Evolutionary conservation across 2,888 invertebrate species (phyloP).

Genomic region (Drosophila infuscata): DNA sequence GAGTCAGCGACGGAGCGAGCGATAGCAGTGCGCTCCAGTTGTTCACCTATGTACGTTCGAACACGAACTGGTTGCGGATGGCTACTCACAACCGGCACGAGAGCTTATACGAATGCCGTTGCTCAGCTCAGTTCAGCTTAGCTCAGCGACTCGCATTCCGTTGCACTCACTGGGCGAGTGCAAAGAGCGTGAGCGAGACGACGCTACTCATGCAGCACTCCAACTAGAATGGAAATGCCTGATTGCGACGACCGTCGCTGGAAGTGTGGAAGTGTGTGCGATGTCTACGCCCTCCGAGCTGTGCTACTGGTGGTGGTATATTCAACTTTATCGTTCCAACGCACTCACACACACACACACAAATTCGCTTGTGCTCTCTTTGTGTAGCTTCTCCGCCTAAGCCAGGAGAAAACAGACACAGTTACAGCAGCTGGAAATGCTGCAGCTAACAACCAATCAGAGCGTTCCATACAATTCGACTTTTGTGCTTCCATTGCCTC

Average conservation of each 20-base stretch:
- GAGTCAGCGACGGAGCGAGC: constrained; percentile 48
- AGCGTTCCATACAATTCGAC: constrained; percentile 36
- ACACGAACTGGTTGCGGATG: constrained; percentile 83
- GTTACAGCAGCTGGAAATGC: constrained; percentile 56
- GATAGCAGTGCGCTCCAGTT: constrained; percentile 76
- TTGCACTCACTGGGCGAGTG: constrained; percentile 52
- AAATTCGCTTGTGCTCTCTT: constrained; percentile 25
- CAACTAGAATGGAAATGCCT: constrained; percentile 61
- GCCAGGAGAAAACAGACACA: constrained; percentile 49
- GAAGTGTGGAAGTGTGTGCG: constrained; percentile 29
- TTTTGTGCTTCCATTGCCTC: constrained; percentile 44
- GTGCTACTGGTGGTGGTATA: constrained; percentile 53
- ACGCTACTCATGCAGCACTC: constrained; percentile 46
- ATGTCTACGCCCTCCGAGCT: constrained; percentile 54
- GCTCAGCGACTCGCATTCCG: constrained; percentile 60
- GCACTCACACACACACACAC: constrained; percentile 22
- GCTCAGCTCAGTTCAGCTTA: constrained; percentile 39
- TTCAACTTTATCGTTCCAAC: constrained; percentile 47
- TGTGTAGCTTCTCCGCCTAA: constrained; percentile 30
- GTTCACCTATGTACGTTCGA: constrained; percentile 84
- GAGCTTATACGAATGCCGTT: constrained; percentile 69
- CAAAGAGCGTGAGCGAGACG: constrained; percentile 56
- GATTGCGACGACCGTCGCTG: constrained; percentile 31
- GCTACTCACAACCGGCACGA: constrained; percentile 66
- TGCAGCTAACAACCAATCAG: constrained; percentile 55